Percentiles rank a stretch among this genome's conserved stretches.
phyloP scores from a whole-genome alignment of 2,113 vertebrate species.

The Chionomys nivalis region DNA sequence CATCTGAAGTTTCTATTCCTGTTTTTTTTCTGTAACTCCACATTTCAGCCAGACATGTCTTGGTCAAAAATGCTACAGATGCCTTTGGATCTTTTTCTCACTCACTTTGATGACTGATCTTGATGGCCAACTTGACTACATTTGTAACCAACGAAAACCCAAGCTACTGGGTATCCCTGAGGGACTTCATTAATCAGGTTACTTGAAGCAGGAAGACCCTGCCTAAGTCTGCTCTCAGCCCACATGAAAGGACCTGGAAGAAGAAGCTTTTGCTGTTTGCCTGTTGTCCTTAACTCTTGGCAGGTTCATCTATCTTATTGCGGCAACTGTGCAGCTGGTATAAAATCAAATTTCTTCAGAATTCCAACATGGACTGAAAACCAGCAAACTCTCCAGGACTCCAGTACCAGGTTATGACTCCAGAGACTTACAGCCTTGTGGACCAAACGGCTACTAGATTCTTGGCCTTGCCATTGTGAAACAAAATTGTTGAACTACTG shows the following conservation, averaged over 20 bases:
- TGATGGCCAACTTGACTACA: neutral
- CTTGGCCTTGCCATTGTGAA: neutral
- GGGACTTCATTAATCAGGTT: neutral
- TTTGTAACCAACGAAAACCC: neutral
- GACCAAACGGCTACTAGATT: neutral
- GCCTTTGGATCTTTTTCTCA: neutral
- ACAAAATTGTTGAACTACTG: neutral
- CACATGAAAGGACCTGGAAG: neutral
- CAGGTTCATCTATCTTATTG: neutral
- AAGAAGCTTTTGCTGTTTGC: neutral
- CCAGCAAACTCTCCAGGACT: neutral
- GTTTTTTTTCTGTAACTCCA: neutral
- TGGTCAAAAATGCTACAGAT: neutral
- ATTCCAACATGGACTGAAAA: neutral
- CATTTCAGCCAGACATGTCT: neutral
- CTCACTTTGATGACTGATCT: neutral
- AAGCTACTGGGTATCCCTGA: neutral
- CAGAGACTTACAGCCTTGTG: neutral
- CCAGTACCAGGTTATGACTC: neutral
- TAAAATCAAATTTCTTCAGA: neutral
- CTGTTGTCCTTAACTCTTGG: neutral
- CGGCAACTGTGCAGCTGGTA: neutral
- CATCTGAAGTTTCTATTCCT: neutral
- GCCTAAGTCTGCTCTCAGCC: neutral
- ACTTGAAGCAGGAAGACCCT: neutral